phyloP scores from a whole-genome alignment of 30 jellyfish, hydroid and myxozoan genomes.

The Aurelia aurita region DNA sequence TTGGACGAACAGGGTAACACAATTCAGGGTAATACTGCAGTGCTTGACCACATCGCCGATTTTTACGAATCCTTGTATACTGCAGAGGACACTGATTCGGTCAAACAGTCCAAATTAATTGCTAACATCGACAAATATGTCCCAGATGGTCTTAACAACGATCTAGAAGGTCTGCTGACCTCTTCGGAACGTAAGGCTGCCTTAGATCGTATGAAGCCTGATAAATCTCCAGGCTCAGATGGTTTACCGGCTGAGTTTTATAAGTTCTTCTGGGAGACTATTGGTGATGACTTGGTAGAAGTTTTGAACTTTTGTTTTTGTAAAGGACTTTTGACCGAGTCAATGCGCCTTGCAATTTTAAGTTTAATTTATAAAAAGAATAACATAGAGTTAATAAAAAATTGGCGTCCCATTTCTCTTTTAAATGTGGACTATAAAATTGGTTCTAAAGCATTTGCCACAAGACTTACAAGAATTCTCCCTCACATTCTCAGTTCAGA shows the following conservation, averaged over 20 bases:
- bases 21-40: neutral
- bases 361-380: conserved; percentile 16
- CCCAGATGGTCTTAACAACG: no score
- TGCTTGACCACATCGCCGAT: neutral
- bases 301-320: neutral
- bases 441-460: conserved; percentile 28
- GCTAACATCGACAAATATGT: no score
- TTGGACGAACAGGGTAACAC: neutral
- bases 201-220: neutral
- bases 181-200: no score
- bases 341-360: no score
- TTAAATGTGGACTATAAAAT: conserved; percentile 43
- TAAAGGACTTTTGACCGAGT: no score
- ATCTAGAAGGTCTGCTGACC: no score
- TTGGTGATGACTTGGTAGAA: neutral
- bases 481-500: conserved; percentile 13
- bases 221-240: conserved; percentile 28
- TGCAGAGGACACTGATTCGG: neutral
- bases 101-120: neutral
- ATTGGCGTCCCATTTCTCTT: conserved; percentile 57
- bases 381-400: neutral
- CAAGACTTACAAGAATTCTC: conserved; percentile 13
- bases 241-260: conserved; percentile 7
- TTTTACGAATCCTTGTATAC: conserved; percentile 16
- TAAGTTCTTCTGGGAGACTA: neutral